Evolutionary conservation across 2,797 vertebrate genomes (phyloP).

Genomic region (Halcyon badia): DNA sequence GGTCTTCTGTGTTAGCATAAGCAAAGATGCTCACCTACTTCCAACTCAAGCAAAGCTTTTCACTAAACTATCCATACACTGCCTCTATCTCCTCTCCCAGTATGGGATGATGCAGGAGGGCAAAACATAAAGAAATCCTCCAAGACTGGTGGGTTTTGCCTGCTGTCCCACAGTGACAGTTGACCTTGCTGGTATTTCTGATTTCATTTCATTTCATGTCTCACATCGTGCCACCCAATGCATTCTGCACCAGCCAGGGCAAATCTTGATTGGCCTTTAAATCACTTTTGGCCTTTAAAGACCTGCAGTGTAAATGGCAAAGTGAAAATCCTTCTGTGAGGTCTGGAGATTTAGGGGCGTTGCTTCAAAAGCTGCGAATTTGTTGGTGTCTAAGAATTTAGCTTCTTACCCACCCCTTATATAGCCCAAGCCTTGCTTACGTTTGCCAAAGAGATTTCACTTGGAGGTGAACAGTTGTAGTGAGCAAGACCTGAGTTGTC

Average conservation of each 20-base stretch:
- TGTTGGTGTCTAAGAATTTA: background rate
- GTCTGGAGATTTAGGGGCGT: background rate
- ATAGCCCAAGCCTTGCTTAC: background rate
- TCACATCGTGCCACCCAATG: background rate
- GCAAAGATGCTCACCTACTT: background rate
- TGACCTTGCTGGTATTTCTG: background rate
- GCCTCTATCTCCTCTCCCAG: background rate
- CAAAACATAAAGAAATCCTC: background rate
- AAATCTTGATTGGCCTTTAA: background rate
- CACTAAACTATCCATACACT: background rate
- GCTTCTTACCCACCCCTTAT: background rate
- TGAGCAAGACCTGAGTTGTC: background rate
- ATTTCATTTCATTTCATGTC: background rate
- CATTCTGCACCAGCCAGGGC: background rate
- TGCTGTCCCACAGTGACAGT: background rate
- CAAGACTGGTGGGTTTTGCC: background rate
- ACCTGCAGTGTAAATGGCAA: background rate
- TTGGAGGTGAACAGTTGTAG: background rate
- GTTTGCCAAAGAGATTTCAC: background rate
- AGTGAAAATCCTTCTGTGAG: background rate
- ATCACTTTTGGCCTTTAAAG: constrained; percentile 11
- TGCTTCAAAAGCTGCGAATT: background rate
- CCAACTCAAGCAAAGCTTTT: background rate
- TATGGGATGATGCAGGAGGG: background rate
- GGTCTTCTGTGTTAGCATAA: background rate